Conservation (phyloP, 2,888 invertebrate species). For the Eristalis pertinax region DNA sequence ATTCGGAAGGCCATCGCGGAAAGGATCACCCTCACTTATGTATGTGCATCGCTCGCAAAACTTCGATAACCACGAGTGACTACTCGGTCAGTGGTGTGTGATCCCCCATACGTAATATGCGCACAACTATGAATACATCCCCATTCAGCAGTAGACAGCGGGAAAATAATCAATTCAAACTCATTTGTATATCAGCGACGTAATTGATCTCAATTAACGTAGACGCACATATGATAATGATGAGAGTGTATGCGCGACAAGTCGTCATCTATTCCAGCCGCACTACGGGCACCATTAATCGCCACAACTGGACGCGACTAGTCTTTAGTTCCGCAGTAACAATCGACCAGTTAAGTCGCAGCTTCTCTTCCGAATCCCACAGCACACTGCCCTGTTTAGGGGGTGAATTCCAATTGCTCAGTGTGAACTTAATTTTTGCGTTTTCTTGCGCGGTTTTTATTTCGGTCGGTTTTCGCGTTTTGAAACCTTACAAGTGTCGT, state of each 20-base stretch:
- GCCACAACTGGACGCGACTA: conserved; percentile 36
- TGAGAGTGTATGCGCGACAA: conserved; percentile 7
- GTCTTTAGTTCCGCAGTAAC: conserved; percentile 70
- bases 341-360: conserved; percentile 59
- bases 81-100: conserved; percentile 7
- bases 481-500: conserved; percentile 63
- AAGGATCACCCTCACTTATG: neutral
- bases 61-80: neutral
- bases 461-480: neutral
- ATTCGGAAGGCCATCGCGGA: conserved; percentile 5
- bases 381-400: conserved; percentile 20
- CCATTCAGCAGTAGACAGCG: conserved; percentile 1
- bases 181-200: conserved; percentile 67
- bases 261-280: conserved; percentile 67
- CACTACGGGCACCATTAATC: conserved; percentile 44
- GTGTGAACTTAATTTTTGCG: neutral
- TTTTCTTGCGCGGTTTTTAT: neutral
- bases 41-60: neutral
- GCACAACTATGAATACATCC: conserved; percentile 11
- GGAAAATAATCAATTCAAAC: conserved; percentile 68
- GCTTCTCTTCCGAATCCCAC: neutral
- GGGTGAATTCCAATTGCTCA: conserved; percentile 32
- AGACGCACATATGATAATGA: conserved; percentile 5
- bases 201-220: conserved; percentile 71
- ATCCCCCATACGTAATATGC: conserved; percentile 27